Base-by-base conservation (phyloP, 2,797 vertebrate species). In the Sebastes miniatus region DNA sequence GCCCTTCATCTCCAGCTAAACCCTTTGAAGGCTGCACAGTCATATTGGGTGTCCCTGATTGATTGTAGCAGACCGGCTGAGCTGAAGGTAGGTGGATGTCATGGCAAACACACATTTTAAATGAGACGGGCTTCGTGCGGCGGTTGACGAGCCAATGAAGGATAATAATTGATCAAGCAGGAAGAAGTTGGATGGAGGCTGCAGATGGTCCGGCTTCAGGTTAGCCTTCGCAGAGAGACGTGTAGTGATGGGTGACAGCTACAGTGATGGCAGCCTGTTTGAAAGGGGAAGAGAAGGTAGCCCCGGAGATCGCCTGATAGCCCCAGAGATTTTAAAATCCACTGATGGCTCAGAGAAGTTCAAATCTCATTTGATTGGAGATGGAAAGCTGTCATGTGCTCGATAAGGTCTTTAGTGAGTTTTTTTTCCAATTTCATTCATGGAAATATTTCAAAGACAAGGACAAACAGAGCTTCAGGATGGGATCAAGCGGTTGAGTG, bases 21-120 rank as follows among this genome's bases (percentile, higher is more conserved):
- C 61, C 25, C 82, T 93, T 93, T 91, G 88, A 92, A 92, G 83
- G 73, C 72, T 71, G 64, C 27, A 69, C 70, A 77, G 76, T 77
- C 74, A 73, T 11, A 12, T 54, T 39, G 59, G 74, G 54, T 69
- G 78, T 77, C 83, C 77, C 73, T 71, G 73, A 86, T 75, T 89
- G 79, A 87, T 71, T 82, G 62, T 24, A 47, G 69, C 67, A 72
- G 79, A 88, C 72, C 52, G 70, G 81, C 61, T 69, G 61, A 77
- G 62, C 34, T 67, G 29, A 62, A 65, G 20, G 11, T 24, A 71
- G 70, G 43, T 52, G 59, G 72, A 72, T 71, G 36, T 80, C 61
- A 65, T 1, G 4, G 68, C 25, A 76, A 83, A 72, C 57, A 59
- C 14, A 69, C 57, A 29, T 82, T 82, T 87, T 22, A 59, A 81